Percentiles rank a stretch among this genome's conserved stretches.
Evolutionary conservation across 2,113 vertebrate genomes (phyloP).

Genomic region (Ovis canadensis): DNA sequence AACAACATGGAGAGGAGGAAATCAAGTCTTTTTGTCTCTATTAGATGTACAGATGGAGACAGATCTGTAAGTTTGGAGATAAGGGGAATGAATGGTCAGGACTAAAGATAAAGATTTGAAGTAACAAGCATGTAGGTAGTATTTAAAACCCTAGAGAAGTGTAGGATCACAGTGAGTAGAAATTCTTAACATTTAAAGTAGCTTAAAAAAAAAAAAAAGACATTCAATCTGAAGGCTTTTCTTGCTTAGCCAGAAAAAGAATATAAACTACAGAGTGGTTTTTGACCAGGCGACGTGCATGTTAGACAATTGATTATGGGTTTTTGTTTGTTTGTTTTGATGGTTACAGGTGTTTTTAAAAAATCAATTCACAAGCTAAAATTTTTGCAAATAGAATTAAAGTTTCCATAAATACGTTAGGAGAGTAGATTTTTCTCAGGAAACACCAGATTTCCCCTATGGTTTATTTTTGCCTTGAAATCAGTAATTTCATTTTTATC

Average conservation of each 20-base stretch:
- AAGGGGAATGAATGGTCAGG: not conserved
- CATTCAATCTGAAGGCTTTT: not conserved
- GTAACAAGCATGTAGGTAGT: not conserved
- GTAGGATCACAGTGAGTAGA: not conserved
- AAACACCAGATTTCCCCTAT: not conserved
- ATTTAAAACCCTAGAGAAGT: not conserved
- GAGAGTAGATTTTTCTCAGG: not conserved
- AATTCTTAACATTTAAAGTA: not conserved
- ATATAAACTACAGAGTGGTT: not conserved
- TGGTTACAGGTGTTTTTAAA: not conserved
- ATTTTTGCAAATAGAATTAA: not conserved
- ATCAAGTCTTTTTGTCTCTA: not conserved
- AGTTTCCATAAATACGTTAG: not conserved
- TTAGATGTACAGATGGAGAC: not conserved
- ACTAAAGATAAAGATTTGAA: not conserved
- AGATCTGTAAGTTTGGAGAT: not conserved
- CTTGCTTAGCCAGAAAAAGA: not conserved
- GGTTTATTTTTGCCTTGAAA: not conserved
- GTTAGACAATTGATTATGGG: not conserved
- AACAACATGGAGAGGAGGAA: not conserved
- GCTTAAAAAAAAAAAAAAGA: not conserved
- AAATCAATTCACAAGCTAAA: not conserved
- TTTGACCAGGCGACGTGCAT: not conserved
- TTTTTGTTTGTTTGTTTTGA: not conserved
- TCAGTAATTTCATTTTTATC: not conserved